phyloP scores from a whole-genome alignment of 1,140 invertebrate species.

The Zophobas atratus region DNA sequence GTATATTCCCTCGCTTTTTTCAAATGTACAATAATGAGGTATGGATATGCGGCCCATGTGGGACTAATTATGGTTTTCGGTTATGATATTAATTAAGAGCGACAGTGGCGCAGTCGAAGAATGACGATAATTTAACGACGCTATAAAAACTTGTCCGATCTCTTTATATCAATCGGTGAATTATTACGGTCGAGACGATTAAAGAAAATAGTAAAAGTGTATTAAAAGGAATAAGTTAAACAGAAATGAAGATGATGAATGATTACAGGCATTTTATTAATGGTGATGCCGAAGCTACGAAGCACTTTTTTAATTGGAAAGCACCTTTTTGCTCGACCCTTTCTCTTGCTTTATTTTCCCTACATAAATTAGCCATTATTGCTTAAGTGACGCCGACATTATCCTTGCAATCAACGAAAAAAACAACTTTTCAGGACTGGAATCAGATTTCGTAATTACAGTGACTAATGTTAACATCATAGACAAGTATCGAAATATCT shows the following conservation, averaged over 20 bases:
- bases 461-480: no score
- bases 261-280: slow-evolving; percentile 7
- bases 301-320: slow-evolving; percentile 6
- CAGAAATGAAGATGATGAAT: slow-evolving; percentile 6
- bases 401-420: background rate
- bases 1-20: slow-evolving; percentile 17
- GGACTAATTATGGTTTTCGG: slow-evolving; percentile 30
- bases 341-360: background rate
- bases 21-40: slow-evolving; percentile 1
- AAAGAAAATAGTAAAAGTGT: background rate
- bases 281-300: background rate
- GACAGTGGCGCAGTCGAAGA: background rate
- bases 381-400: background rate
- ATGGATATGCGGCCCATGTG: slow-evolving; percentile 5
- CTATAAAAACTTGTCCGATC: slow-evolving; percentile 35
- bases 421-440: no score
- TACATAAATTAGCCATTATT: background rate
- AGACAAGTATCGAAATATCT: no score
- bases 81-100: slow-evolving; percentile 27
- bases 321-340: background rate
- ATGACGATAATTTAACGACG: slow-evolving; percentile 2
- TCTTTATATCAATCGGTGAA: slow-evolving; percentile 16
- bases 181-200: slow-evolving; percentile 8
- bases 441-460: no score
- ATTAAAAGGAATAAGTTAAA: slow-evolving; percentile 12